These are phyloP conservation scores for Xyrauchen texanus DNA, from an alignment of 2,113 vertebrate genomes.

Conservation along the genomic window DNA sequence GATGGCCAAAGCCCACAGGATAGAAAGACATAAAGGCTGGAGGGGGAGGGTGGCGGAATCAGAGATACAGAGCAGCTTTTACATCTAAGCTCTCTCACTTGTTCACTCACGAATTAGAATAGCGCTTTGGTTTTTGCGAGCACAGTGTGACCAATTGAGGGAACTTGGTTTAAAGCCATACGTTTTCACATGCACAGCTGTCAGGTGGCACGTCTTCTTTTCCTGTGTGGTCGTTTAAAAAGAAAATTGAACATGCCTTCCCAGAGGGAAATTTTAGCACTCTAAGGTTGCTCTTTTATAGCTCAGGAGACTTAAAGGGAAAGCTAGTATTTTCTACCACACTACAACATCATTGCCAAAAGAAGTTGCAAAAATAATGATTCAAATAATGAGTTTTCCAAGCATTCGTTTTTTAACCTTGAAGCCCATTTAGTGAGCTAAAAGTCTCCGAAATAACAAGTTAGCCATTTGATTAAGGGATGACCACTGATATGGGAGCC, in stretches of 20 bases:
- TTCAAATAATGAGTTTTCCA: too few relatives aligned
- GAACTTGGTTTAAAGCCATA: neutral
- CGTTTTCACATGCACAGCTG: slow-evolving; percentile 42
- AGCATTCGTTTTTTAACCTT: too few relatives aligned
- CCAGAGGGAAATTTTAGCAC: neutral
- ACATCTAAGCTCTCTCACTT: slow-evolving; percentile 13
- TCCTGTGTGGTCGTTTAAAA: neutral
- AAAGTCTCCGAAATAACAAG: too few relatives aligned
- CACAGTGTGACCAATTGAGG: slow-evolving; percentile 8
- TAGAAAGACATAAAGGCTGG: neutral
- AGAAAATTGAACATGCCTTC: neutral
- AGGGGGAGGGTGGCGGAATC: neutral
- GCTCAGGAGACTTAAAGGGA: too few relatives aligned
- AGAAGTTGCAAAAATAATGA: too few relatives aligned
- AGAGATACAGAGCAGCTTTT: slow-evolving; percentile 33
- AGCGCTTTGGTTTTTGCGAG: neutral
- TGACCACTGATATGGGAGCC: too few relatives aligned
- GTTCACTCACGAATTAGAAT: neutral
- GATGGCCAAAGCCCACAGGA: slow-evolving; percentile 31
- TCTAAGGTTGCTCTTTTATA: too few relatives aligned
- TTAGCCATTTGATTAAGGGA: too few relatives aligned
- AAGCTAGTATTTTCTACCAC: too few relatives aligned
- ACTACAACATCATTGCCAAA: too few relatives aligned
- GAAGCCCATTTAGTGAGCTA: too few relatives aligned
- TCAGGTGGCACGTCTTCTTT: slow-evolving; percentile 29